A percentile compares a stretch with the other conserved stretches of the same genome.
phyloP scores from a whole-genome alignment of 2,797 vertebrate species.

The Coracias cyanogaster region DNA sequence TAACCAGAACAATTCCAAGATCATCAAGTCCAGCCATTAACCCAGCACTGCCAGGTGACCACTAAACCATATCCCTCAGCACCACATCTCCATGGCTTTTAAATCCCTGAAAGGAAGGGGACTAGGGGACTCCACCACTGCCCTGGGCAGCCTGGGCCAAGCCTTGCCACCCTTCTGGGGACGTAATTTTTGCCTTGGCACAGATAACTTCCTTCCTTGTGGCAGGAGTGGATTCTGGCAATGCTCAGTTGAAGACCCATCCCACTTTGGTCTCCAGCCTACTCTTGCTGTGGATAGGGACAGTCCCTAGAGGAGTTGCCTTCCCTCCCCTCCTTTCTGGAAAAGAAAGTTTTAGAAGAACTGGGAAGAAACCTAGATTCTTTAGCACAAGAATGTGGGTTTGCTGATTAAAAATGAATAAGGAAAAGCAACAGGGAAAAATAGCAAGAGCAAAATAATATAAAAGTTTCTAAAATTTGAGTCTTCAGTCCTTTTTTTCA shows the following conservation, averaged over 20 bases:
- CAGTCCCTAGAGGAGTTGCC: not conserved
- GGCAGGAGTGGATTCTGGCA: not conserved
- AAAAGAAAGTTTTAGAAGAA: not conserved
- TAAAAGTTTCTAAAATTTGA: not conserved
- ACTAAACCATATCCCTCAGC: too few species aligned
- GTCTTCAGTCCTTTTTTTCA: not conserved
- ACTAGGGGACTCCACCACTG: too few species aligned
- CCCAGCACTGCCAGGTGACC: too few species aligned
- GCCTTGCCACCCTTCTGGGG: not conserved
- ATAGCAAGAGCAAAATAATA: not conserved
- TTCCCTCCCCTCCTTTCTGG: not conserved
- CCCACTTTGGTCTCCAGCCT: not conserved
- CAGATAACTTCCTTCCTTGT: not conserved
- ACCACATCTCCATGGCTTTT: not conserved
- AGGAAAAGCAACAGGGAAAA: not conserved
- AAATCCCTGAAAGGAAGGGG: too few species aligned
- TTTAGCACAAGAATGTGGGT: not conserved
- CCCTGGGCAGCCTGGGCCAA: not conserved
- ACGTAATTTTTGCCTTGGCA: not conserved
- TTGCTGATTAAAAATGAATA: not conserved
- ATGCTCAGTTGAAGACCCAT: not conserved
- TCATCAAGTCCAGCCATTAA: too few species aligned
- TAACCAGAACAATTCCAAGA: too few species aligned
- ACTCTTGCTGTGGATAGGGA: rapidly evolving
- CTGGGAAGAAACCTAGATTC: not conserved